These are phyloP conservation scores for Phallusia fumigata DNA, from an alignment of 23 tunicate genomes.

Conservation along the genomic window DNA sequence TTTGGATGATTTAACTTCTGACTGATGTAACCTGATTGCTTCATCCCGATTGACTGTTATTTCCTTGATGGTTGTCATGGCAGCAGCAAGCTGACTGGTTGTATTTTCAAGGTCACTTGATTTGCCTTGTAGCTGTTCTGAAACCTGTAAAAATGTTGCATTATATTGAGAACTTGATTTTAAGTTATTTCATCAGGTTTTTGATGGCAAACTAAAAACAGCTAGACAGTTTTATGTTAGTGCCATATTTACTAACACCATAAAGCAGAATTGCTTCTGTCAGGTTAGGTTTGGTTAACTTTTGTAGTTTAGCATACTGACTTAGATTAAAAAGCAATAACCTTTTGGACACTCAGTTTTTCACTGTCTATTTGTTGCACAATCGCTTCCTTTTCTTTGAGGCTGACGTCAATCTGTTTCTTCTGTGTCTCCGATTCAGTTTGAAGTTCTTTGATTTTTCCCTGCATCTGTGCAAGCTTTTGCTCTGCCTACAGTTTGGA, in stretches of 20 bases:
- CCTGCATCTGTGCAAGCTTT: slow-evolving; percentile 62
- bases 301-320: no score
- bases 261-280: no score
- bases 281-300: no score
- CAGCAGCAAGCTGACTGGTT: slow-evolving; percentile 29
- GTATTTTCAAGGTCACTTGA: slow-evolving; percentile 43
- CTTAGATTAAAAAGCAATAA: neutral
- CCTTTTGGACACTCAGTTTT: slow-evolving; percentile 19
- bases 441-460: slow-evolving; percentile 52
- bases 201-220: no score
- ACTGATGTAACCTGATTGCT: slow-evolving; percentile 18
- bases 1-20: neutral
- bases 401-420: neutral
- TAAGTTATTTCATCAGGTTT: no score
- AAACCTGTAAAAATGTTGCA: neutral
- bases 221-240: no score
- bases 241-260: no score
- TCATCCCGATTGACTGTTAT: slow-evolving; percentile 35
- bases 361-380: slow-evolving; percentile 25
- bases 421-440: slow-evolving; percentile 34
- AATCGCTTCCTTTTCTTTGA: slow-evolving; percentile 17
- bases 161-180: no score
- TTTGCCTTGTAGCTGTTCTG: slow-evolving; percentile 50
- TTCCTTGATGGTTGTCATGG: slow-evolving; percentile 21
- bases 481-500: slow-evolving; percentile 60